Percentiles rank a stretch among this genome's conserved stretches.
Conservation (phyloP, 1,140 invertebrate species). For the Papilio helenus region DNA sequence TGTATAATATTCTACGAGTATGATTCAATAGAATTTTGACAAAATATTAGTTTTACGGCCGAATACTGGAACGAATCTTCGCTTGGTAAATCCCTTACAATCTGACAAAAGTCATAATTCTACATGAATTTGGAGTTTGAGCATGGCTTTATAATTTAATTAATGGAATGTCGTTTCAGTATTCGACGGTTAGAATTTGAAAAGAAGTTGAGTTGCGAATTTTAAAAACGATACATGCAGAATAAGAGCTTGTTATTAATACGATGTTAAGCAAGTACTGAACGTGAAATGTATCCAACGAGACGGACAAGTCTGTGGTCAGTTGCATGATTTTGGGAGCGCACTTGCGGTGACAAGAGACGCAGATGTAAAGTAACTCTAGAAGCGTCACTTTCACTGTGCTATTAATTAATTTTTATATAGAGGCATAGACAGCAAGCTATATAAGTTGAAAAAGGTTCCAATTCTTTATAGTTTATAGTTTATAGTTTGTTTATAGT, state of each 20-base stretch:
- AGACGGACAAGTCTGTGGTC: conserved; percentile 65
- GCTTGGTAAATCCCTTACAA: no score
- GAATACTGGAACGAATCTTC: no score
- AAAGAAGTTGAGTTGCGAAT: neutral
- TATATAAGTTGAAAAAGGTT: neutral
- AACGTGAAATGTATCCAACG: conserved; percentile 59
- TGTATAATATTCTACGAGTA: no score
- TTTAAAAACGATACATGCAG: neutral
- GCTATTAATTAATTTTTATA: neutral
- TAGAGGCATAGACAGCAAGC: neutral
- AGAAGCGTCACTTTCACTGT: conserved; percentile 32
- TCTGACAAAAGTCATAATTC: no score
- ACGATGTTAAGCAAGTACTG: conserved; percentile 15
- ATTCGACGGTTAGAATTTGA: no score
- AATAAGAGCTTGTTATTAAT: conserved; percentile 32
- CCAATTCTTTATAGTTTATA: no score
- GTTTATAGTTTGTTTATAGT: no score
- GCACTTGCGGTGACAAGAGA: conserved; percentile 59
- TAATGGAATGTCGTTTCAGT: no score
- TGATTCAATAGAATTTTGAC: no score
- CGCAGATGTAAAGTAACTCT: conserved; percentile 51
- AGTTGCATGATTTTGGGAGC: conserved; percentile 68
- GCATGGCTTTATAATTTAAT: no score
- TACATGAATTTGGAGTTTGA: no score
- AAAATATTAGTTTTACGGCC: no score